A percentile compares a stretch with the other conserved stretches of the same genome.
phyloP scores from a whole-genome alignment of 2,888 invertebrate genomes.

The Salticus scenicus region DNA sequence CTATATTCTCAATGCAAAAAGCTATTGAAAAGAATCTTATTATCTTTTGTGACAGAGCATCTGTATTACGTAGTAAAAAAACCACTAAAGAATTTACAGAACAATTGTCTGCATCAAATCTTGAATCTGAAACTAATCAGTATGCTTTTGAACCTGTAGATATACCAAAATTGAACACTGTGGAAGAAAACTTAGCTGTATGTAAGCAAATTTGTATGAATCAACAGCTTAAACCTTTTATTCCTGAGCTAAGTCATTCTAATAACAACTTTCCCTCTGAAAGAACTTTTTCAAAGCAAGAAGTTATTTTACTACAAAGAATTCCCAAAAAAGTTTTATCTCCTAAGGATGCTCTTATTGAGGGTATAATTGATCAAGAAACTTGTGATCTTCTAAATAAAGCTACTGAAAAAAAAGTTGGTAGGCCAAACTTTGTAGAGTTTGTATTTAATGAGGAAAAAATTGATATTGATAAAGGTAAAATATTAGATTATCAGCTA shows the following conservation, averaged over 20 bases:
- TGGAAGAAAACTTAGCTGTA: neutral
- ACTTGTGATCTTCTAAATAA: slow-evolving; percentile 80
- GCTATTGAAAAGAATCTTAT: slow-evolving; percentile 83
- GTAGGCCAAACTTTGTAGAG: slow-evolving; percentile 75
- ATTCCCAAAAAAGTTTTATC: slow-evolving; percentile 84
- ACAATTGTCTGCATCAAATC: neutral
- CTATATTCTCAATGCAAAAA: slow-evolving; percentile 82
- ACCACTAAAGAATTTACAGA: neutral
- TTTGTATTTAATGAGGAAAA: slow-evolving; percentile 76
- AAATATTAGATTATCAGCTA: slow-evolving; percentile 87
- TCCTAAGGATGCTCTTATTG: slow-evolving; percentile 85
- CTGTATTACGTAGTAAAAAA: neutral
- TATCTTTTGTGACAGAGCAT: slow-evolving; percentile 78
- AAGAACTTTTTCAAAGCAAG: slow-evolving; percentile 78
- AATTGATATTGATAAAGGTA: slow-evolving; percentile 81
- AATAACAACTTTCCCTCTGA: neutral
- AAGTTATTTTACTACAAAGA: slow-evolving; percentile 83
- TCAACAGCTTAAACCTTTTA: neutral
- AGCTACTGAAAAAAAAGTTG: neutral
- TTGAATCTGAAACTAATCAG: neutral
- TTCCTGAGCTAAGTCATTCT: neutral
- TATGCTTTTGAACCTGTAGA: too few relatives aligned
- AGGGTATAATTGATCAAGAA: slow-evolving; percentile 85
- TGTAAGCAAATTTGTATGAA: slow-evolving; percentile 20
- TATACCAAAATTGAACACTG: neutral